Conservation (phyloP, 2,797 vertebrate genomes). For the Heteromormyrus szaboi region DNA sequence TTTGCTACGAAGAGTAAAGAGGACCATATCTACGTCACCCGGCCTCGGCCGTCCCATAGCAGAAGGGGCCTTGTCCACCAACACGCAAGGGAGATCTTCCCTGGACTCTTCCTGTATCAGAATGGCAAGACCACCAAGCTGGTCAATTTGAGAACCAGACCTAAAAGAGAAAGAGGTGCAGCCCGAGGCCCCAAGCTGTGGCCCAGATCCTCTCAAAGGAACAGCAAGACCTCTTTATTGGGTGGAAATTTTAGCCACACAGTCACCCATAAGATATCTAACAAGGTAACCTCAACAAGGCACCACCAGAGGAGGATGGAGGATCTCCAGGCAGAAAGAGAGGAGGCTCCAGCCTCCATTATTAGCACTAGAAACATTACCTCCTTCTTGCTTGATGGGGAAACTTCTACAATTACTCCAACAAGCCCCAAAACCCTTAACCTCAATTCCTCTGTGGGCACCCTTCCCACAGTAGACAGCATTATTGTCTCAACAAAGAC, state of each 20-base stretch:
- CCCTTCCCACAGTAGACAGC: conserved; percentile 32
- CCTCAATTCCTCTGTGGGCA: conserved; percentile 56
- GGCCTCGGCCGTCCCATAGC: conserved; percentile 56
- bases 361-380: conserved; percentile 31
- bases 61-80: conserved; percentile 33
- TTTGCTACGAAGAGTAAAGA: conserved; percentile 45
- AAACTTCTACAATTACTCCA: conserved; percentile 21
- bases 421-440: conserved; percentile 8
- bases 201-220: conserved; percentile 48
- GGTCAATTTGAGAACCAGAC: conserved; percentile 59
- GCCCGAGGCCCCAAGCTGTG: conserved; percentile 53
- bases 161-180: conserved; percentile 41
- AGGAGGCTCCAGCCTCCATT: neutral
- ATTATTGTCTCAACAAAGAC: conserved; percentile 77
- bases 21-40: conserved; percentile 85
- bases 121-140: conserved; percentile 66
- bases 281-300: conserved; percentile 39
- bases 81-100: conserved; percentile 70
- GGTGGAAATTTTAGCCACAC: conserved; percentile 49
- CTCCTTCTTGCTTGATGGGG: conserved; percentile 20
- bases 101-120: conserved; percentile 76
- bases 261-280: conserved; percentile 38
- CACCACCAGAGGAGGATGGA: conserved; percentile 31
- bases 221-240: conserved; percentile 49
- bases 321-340: conserved; percentile 23